phyloP scores from a whole-genome alignment of 92 coral and sea anemone species.

The Paragorgia papillata region DNA sequence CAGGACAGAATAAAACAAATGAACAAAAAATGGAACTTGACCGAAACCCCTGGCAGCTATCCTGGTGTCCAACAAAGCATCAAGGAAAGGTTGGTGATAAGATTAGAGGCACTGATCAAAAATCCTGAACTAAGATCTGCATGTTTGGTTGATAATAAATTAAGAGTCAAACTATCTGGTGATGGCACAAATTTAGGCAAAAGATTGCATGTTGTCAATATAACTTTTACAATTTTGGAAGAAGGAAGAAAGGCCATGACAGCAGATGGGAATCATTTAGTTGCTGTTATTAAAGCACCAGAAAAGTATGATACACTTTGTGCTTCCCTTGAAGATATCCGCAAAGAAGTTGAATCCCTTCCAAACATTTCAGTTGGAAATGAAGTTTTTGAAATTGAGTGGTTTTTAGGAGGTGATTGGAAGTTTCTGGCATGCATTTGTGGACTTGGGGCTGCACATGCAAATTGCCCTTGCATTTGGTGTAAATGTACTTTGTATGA shows the following conservation, averaged over 20 bases:
- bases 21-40: constrained; percentile 23
- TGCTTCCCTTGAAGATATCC: constrained; percentile 29
- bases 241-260: constrained; percentile 42
- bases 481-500: constrained; percentile 47
- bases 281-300: constrained; percentile 49
- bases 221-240: constrained; percentile 47
- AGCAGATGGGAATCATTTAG: constrained; percentile 39
- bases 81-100: constrained; percentile 10
- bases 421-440: constrained; percentile 40
- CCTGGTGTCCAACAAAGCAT: constrained; percentile 40
- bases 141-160: neutral
- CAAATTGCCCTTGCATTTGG: constrained; percentile 51
- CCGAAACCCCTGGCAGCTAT: constrained; percentile 24
- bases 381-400: constrained; percentile 14
- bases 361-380: constrained; percentile 2
- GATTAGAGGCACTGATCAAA: constrained; percentile 21
- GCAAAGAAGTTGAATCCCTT: constrained; percentile 14
- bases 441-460: constrained; percentile 53
- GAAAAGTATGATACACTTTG: constrained; percentile 31
- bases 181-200: constrained; percentile 57
- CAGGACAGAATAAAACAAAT: neutral
- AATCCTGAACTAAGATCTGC: neutral
- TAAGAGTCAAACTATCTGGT: constrained; percentile 45
- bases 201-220: constrained; percentile 39
- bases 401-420: constrained; percentile 54